These are phyloP conservation scores for Corythornis cristatus DNA, from an alignment of 2,113 vertebrate species.

Conservation along the genomic window DNA sequence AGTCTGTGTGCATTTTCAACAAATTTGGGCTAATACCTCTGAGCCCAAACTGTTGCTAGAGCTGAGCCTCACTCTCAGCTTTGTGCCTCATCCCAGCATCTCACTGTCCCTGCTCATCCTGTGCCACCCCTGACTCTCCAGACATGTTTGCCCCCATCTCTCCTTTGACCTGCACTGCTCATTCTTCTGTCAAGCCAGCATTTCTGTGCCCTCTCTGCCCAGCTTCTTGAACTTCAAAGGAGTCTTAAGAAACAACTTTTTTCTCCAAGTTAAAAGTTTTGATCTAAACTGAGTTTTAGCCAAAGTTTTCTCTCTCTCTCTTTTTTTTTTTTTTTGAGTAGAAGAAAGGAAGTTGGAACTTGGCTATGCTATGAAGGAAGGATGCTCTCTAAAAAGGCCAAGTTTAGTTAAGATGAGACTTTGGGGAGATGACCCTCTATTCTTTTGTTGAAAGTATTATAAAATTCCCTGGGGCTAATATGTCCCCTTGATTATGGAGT, in stretches of 20 bases:
- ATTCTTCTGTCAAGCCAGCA: accelerated
- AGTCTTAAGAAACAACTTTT: background rate
- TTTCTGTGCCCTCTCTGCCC: accelerated
- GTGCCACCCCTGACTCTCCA: background rate
- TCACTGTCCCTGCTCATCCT: background rate
- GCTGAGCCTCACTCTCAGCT: background rate
- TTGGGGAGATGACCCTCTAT: background rate
- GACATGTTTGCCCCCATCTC: background rate
- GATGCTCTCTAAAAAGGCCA: background rate
- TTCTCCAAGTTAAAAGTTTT: background rate
- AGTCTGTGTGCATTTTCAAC: background rate
- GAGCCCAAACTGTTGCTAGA: background rate
- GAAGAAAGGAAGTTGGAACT: background rate
- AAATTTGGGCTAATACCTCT: background rate
- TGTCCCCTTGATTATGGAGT: background rate
- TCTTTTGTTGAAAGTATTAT: background rate
- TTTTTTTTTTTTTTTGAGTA: background rate
- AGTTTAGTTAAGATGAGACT: background rate
- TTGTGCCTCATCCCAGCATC: background rate
- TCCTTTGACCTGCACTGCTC: background rate
- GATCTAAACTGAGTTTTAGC: background rate
- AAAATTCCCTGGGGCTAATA: background rate
- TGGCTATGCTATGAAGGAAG: background rate
- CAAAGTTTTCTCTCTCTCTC: background rate
- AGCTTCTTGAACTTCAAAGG: background rate